Evolutionary conservation across 1,140 invertebrate genomes (phyloP).

Genomic region (Macrosteles quadrilineatus): DNA sequence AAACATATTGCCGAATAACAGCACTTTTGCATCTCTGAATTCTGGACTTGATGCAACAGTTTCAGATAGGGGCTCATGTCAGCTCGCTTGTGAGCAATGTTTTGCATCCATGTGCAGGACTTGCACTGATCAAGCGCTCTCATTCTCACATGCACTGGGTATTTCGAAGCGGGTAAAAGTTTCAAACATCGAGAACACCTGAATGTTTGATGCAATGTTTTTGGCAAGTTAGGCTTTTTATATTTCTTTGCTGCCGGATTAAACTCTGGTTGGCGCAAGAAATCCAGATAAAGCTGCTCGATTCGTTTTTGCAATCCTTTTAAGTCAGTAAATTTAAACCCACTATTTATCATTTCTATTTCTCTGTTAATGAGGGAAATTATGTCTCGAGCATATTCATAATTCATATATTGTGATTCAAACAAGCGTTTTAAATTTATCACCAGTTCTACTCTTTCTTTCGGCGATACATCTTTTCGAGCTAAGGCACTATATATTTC

Average conservation of each 20-base stretch:
- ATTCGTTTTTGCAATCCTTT: conserved; percentile 60
- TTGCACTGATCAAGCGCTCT: conserved; percentile 33
- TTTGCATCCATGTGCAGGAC: conserved; percentile 35
- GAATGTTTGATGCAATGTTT: conserved; percentile 7
- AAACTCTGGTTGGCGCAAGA: conserved; percentile 33
- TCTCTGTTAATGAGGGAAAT: conserved; percentile 62
- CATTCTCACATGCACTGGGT: conserved; percentile 31
- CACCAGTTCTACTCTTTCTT: conserved; percentile 59
- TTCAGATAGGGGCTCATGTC: conserved; percentile 37
- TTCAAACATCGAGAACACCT: conserved; percentile 33
- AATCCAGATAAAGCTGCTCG: conserved; percentile 36
- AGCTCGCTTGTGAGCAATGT: conserved; percentile 33
- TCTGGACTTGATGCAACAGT: conserved; percentile 34
- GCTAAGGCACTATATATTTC: conserved; percentile 58
- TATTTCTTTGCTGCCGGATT: conserved; percentile 32
- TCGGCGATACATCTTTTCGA: conserved; percentile 51
- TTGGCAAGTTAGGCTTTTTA: conserved; percentile 10
- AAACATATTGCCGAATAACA: conserved; percentile 34
- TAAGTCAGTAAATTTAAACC: conserved; percentile 54
- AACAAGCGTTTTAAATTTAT: conserved; percentile 58
- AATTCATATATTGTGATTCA: conserved; percentile 54
- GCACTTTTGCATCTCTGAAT: conserved; percentile 35
- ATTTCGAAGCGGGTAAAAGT: conserved; percentile 33
- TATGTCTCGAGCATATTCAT: conserved; percentile 53
- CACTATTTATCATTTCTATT: conserved; percentile 56